Evolutionary conservation across 2,797 vertebrate genomes (phyloP), one percentile per base, ranked within the genome.

Genomic region (Chaenodraco wilsoni): DNA sequence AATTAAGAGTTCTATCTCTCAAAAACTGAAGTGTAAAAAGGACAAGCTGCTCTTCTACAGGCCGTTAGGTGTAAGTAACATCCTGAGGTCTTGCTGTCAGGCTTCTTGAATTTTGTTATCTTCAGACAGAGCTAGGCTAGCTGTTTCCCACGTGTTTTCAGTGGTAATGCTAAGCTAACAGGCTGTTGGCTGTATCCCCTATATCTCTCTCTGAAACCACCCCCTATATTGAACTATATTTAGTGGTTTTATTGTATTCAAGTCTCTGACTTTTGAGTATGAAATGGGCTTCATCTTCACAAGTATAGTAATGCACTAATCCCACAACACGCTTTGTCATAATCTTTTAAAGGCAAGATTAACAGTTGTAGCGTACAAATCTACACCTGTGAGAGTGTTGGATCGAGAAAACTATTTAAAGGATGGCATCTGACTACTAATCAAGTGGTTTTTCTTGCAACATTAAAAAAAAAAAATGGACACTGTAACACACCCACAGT

Each of bases 401-500:
- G 19, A 31, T 23, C 5, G 13, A 14, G n/a, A 19, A 17, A 31
- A 40, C 4, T 44, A 19, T 3, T 13, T 14, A 7, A 9, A 12
- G 10, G 33, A 37, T 37, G 33, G 6, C 33, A 7, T 74, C 12
- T 49, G 19, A 17, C 37, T 73, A 19, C 1, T 4, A 19, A 6
- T 11, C 27, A 49, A 68, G 27, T 2, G 1, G 56, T 63, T 49
- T 68, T 68, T 67, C 67, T 61, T 78, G 66, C 41, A 84, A 76
- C 49, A 45, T 17, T 49, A 6, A 51, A 54, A 52, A 56, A 44
- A 31, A 44, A 31, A 64, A 51, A 67, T 76, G 43, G 37, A 70
- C 65, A 60, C 49, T 33, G 16, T 23, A 52, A 74, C 52, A 79
- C 43, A 69, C 5, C 79, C 33, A 49, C 69, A 71, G 76, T 33